A percentile compares a stretch with the other conserved stretches of the same genome.
These are phyloP conservation scores for Phoenicopterus ruber DNA, from an alignment of 2,113 vertebrate species.

Conservation along the genomic window DNA sequence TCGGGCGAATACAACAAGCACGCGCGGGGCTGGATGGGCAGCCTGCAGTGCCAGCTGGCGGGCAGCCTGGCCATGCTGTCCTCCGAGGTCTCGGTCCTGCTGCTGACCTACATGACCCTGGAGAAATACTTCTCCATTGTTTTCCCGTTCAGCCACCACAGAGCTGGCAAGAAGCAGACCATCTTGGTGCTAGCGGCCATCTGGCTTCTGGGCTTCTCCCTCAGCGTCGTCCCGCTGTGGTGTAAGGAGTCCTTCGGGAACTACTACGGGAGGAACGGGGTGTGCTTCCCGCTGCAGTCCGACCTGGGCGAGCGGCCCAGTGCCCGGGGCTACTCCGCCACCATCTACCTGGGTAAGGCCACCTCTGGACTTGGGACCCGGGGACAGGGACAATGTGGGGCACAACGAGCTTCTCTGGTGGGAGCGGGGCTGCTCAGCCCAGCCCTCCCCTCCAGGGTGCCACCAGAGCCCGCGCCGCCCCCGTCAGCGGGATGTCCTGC, in stretches of 20 bases:
- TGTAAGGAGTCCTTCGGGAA: constrained; percentile 67
- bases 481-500: rapidly evolving
- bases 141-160: constrained; percentile 68
- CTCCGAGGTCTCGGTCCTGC: constrained; percentile 70
- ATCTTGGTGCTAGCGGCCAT: constrained; percentile 51
- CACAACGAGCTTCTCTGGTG: not conserved
- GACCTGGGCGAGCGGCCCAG: constrained; percentile 49
- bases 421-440: not conserved
- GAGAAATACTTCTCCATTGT: constrained; percentile 73
- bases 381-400: rapidly evolving
- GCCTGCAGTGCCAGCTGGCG: constrained; percentile 69
- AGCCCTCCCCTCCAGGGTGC: not conserved
- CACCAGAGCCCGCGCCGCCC: rapidly evolving
- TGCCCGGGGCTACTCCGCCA: constrained; percentile 53
- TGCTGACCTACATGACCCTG: constrained; percentile 71
- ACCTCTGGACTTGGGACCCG: rapidly evolving
- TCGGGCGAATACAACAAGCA: constrained; percentile 71
- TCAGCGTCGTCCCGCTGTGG: constrained; percentile 59
- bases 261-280: constrained; percentile 69
- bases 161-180: constrained; percentile 57
- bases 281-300: constrained; percentile 70
- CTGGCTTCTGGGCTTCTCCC: constrained; percentile 70
- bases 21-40: constrained; percentile 70
- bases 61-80: constrained; percentile 72
- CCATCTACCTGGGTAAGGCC: constrained; percentile 68